These are phyloP conservation scores for Epinotia demarniana DNA, from an alignment of 2,888 invertebrate genomes.

Conservation along the genomic window DNA sequence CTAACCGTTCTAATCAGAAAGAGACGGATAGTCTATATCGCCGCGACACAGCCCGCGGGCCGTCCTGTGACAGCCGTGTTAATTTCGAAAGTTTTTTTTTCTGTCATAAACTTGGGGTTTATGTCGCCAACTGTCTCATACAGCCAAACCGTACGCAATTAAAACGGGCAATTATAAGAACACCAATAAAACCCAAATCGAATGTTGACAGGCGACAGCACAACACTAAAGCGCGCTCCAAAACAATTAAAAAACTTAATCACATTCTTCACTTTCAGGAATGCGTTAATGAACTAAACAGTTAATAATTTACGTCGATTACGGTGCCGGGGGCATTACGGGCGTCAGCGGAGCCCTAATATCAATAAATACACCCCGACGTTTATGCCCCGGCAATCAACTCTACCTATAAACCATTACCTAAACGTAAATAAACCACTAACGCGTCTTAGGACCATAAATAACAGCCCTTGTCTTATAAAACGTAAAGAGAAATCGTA, in stretches of 20 bases:
- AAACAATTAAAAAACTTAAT: slow-evolving; percentile 38
- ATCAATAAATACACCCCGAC: slow-evolving; percentile 50
- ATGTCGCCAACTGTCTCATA: not conserved
- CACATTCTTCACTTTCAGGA: slow-evolving; percentile 34
- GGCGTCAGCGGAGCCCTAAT: slow-evolving; percentile 51
- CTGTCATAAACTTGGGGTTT: not conserved
- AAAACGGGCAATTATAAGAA: slow-evolving; percentile 9
- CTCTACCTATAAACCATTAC: slow-evolving; percentile 59
- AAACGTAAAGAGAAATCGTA: slow-evolving; percentile 38
- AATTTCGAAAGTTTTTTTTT: not conserved
- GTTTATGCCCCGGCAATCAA: slow-evolving; percentile 57
- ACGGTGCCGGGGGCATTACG: slow-evolving; percentile 49
- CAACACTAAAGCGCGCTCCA: slow-evolving; percentile 30
- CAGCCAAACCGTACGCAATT: slow-evolving; percentile 15
- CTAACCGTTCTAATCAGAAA: no score
- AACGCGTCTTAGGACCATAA: slow-evolving; percentile 55
- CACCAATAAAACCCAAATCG: slow-evolving; percentile 26
- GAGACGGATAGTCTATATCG: no score
- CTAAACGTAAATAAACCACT: slow-evolving; percentile 59
- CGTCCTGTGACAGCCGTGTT: no score
- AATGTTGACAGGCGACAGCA: slow-evolving; percentile 21
- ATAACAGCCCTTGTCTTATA: slow-evolving; percentile 46
- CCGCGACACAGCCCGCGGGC: no score
- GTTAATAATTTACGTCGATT: slow-evolving; percentile 42
- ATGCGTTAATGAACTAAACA: slow-evolving; percentile 40